These are phyloP conservation scores for Trachelipus rathkii DNA, from an alignment of 1,140 invertebrate genomes.

Conservation along the genomic window DNA sequence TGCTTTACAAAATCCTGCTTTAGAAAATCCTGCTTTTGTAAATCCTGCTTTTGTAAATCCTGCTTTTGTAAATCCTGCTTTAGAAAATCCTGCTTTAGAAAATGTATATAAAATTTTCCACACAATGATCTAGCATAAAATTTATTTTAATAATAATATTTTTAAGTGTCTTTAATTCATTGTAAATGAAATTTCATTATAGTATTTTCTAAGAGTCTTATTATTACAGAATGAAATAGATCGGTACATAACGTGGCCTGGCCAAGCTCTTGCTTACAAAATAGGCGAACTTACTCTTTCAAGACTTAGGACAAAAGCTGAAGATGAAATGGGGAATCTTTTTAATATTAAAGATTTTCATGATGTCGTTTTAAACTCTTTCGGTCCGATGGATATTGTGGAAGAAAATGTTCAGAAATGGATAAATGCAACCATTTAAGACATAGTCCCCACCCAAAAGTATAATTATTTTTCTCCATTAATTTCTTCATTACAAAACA, in stretches of 20 bases:
- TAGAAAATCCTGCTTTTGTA: too few species aligned
- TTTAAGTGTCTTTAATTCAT: too few species aligned
- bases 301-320: conserved; percentile 49
- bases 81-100: too few species aligned
- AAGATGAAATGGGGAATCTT: conserved; percentile 48
- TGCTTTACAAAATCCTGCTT: too few species aligned
- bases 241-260: conserved; percentile 55
- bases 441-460: too few species aligned
- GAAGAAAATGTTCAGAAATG: conserved; percentile 38
- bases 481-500: too few species aligned
- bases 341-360: conserved; percentile 42
- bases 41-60: too few species aligned
- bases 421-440: conserved; percentile 22
- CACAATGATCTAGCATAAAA: too few species aligned
- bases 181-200: neutral
- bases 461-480: too few species aligned
- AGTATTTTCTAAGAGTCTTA: neutral
- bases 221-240: conserved; percentile 49
- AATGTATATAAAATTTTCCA: too few species aligned
- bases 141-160: too few species aligned
- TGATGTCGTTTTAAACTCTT: conserved; percentile 39
- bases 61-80: too few species aligned
- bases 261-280: conserved; percentile 53
- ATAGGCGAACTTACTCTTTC: conserved; percentile 53
- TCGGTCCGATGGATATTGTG: conserved; percentile 38